Percentiles rank a stretch among this genome's conserved stretches.
Evolutionary conservation across 2,113 vertebrate species (phyloP).

Genomic region (Bungarus multicinctus): DNA sequence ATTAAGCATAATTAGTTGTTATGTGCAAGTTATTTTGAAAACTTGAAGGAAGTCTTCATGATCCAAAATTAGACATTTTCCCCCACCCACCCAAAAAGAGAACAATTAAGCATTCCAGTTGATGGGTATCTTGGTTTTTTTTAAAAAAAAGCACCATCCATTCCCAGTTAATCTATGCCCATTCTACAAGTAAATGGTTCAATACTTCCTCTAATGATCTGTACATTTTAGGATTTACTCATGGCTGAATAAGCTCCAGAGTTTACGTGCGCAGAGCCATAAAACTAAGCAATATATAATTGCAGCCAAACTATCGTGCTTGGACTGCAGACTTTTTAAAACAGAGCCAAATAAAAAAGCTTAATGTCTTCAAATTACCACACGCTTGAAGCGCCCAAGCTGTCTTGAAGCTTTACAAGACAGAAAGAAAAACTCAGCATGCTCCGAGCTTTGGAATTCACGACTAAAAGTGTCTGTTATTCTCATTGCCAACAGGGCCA

Average conservation of each 20-base stretch:
- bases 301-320: constrained; percentile 26
- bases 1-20: not conserved
- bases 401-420: constrained; percentile 15
- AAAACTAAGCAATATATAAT: constrained; percentile 53
- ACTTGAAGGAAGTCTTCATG: not conserved
- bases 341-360: constrained; percentile 23
- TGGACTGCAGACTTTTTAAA: constrained; percentile 27
- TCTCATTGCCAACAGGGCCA: constrained; percentile 32
- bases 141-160: not conserved
- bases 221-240: constrained; percentile 53
- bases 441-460: constrained; percentile 42
- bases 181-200: constrained; percentile 61
- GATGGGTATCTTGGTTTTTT: constrained; percentile 2
- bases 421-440: constrained; percentile 39
- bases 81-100: constrained; percentile 16
- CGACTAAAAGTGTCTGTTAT: not conserved
- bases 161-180: constrained; percentile 54
- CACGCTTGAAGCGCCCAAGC: constrained; percentile 3
- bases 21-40: not conserved
- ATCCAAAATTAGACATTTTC: not conserved
- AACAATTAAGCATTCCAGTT: constrained; percentile 16
- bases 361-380: constrained; percentile 37
- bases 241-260: constrained; percentile 58
- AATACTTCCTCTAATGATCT: constrained; percentile 61
- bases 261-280: constrained; percentile 45